phyloP scores from a whole-genome alignment of 2,888 invertebrate genomes.

The Dione vanillae region DNA sequence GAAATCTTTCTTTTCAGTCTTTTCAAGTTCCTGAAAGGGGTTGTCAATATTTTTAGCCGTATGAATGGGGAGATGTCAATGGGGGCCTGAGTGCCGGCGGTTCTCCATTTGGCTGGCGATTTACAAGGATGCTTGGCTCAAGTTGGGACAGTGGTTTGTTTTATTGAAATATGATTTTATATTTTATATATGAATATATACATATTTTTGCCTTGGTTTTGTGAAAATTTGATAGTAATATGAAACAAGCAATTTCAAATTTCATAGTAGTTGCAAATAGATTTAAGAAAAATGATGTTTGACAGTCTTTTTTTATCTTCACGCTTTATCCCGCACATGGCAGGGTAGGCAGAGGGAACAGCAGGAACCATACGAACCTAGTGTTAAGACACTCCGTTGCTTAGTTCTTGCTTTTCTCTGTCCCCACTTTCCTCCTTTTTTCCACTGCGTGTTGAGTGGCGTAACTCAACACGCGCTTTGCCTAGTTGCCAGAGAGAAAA shows the following conservation, averaged over 20 bases:
- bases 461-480: too few relatives aligned
- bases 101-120: conserved; percentile 57
- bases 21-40: conserved; percentile 75
- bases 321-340: too few relatives aligned
- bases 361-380: too few relatives aligned
- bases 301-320: too few relatives aligned
- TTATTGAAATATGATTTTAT: conserved; percentile 1
- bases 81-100: conserved; percentile 63
- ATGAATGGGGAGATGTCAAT: conserved; percentile 78
- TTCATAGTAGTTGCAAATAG: too few relatives aligned
- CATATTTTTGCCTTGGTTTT: not conserved
- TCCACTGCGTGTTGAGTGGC: too few relatives aligned
- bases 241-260: not conserved
- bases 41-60: conserved; percentile 82
- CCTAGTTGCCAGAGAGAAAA: too few relatives aligned
- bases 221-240: not conserved
- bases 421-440: too few relatives aligned
- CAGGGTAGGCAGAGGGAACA: too few relatives aligned
- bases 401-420: too few relatives aligned
- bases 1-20: conserved; percentile 69
- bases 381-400: too few relatives aligned
- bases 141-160: not conserved
- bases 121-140: conserved; percentile 1
- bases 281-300: too few relatives aligned
- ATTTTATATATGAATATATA: not conserved